phyloP scores from a whole-genome alignment of 2,113 vertebrate species.

The Semicossyphus pulcher region DNA sequence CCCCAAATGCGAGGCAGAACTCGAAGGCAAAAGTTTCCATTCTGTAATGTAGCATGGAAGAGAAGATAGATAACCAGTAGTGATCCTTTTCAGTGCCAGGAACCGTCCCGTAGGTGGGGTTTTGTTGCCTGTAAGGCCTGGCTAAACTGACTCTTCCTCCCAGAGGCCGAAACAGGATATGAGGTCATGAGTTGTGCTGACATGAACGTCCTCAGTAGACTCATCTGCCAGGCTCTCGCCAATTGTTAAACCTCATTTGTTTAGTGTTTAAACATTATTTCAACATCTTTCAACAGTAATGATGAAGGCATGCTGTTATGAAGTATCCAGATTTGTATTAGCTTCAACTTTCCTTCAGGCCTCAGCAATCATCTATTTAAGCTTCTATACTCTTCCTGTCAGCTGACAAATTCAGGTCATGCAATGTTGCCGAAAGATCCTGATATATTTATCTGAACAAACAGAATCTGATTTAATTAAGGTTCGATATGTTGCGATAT shows the following conservation, averaged over 20 bases:
- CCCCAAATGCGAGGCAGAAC: not conserved
- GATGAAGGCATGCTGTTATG: not conserved
- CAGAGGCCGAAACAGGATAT: constrained; percentile 40
- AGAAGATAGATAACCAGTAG: not conserved
- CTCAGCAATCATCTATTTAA: too few species aligned
- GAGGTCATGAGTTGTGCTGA: constrained; percentile 48
- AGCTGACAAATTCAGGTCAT: too few species aligned
- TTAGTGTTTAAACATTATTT: not conserved
- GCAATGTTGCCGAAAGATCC: too few species aligned
- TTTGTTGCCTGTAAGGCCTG: constrained; percentile 3
- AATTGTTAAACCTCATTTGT: not conserved
- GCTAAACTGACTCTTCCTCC: constrained; percentile 24
- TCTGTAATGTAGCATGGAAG: not conserved
- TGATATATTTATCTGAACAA: too few species aligned
- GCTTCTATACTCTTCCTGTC: too few species aligned
- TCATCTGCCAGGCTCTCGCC: constrained; percentile 10
- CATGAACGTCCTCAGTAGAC: constrained; percentile 18
- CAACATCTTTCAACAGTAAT: not conserved
- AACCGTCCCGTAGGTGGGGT: not conserved
- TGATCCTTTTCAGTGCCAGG: not conserved
- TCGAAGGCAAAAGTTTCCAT: not conserved
- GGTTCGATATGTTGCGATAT: too few species aligned
- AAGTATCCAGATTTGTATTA: not conserved
- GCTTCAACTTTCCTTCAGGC: too few species aligned
- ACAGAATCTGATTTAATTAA: too few species aligned